Evolutionary conservation across 2,797 vertebrate species (phyloP).

Genomic region (Dendrocincla fuliginosa): DNA sequence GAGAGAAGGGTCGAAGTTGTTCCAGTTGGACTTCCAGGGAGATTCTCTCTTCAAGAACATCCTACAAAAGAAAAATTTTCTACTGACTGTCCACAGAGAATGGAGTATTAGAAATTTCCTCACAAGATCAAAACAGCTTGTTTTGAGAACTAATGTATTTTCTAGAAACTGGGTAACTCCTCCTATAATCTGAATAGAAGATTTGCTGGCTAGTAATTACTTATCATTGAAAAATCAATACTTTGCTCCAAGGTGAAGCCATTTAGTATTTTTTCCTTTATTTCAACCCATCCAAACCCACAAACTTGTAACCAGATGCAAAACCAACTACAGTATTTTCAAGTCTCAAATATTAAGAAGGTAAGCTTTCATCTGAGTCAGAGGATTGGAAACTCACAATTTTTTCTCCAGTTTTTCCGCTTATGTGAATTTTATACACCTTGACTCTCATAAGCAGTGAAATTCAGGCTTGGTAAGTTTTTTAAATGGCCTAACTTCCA

Average conservation of each 20-base stretch:
- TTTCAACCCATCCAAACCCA: background rate
- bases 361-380: background rate
- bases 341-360: background rate
- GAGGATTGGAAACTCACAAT: background rate
- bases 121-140: background rate
- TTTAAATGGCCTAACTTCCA: background rate
- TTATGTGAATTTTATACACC: background rate
- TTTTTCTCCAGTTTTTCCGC: background rate
- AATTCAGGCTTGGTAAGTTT: background rate
- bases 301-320: background rate
- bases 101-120: background rate
- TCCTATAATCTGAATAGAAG: background rate
- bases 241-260: background rate
- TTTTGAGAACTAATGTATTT: background rate
- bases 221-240: background rate
- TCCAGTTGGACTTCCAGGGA: constrained; percentile 99
- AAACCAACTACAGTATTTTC: background rate
- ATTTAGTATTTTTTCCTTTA: background rate
- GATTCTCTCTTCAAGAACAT: constrained; percentile 98
- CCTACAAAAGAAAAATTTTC: constrained; percentile 80
- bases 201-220: background rate
- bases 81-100: constrained; percentile 3
- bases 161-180: background rate
- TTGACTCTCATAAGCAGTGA: background rate
- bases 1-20: constrained; percentile 98